Base-by-base conservation (phyloP, 2,888 invertebrate species). In the Azorinus chamasolen region DNA sequence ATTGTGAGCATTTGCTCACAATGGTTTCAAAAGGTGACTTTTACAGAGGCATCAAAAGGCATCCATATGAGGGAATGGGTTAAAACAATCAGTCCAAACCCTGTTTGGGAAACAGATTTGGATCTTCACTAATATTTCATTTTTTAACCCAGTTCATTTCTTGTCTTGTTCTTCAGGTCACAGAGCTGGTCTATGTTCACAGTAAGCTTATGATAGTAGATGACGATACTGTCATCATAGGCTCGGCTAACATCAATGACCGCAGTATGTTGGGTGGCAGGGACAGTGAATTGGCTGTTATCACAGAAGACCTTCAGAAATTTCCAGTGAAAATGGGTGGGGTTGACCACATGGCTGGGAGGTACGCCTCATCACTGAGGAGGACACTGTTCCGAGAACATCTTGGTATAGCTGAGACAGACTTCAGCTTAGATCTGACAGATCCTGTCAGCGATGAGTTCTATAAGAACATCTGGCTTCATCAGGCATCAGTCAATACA, bases 181-280 rank as follows among this genome's bases (percentile, higher is more conserved):
- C 98, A 0, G 99, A 99, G 93, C 94, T 99, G 10, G 96, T 99
- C 68, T 99, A 99, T 93, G 98, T 99, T 16, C 99, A 99, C 94
- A 98, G 98, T 70, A 99, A 99, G 94, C 94, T 99, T 70, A 95
- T 99, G 93, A 97, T 99, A 76, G 96, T 96, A 0, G 99, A 99
- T 91, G 99, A 99, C 93, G 95, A 95, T 95, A 91, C 95, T 2
- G 96, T 97, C 0, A 98, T 99, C 79, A 98, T 99, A 88, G 99
- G 99, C 20, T 99, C 98, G 5, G 99, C 99, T 0, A 99, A 99
- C 91, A 98, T 99, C 86, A 99, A 99, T 91, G 99, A 99, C 92
- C 94, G 99, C 61, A 98, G 98, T 66, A 95, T 99, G 95, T 94
- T 98, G 63, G 99, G 99, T 0, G 97, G 96, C 76, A 95, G 99